Evolutionary conservation across 2,797 vertebrate species (phyloP).

Genomic region (Sebastes wilsoni): DNA sequence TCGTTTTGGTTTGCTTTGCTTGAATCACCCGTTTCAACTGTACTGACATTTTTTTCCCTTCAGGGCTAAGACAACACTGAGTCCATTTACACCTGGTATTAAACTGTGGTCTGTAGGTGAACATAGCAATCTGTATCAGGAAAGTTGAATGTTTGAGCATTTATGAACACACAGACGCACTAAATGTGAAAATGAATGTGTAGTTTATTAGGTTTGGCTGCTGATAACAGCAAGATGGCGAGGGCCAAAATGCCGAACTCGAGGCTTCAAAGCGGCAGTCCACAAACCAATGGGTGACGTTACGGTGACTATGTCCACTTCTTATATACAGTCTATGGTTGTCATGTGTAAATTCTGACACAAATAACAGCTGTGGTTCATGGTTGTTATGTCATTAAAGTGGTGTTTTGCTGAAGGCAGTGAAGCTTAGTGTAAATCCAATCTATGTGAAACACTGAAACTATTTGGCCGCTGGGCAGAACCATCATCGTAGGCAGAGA

Average conservation of each 20-base stretch:
- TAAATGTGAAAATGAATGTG: not conserved
- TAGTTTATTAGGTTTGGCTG: not conserved
- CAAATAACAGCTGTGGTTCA: not conserved
- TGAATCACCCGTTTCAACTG: conserved; percentile 27
- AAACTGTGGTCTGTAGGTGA: conserved; percentile 27
- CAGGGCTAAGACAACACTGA: conserved; percentile 17
- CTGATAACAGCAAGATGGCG: not conserved
- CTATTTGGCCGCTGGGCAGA: not conserved
- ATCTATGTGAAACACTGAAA: not conserved
- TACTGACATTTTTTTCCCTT: not conserved
- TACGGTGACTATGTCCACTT: too few relatives aligned
- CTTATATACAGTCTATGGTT: too few relatives aligned
- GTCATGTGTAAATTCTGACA: not conserved
- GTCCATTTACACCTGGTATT: conserved; percentile 26
- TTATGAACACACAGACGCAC: not conserved
- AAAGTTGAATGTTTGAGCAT: not conserved
- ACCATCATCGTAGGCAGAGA: not conserved
- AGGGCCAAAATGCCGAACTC: too few relatives aligned
- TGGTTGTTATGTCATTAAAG: not conserved
- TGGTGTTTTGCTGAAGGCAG: not conserved
- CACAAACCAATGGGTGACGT: too few relatives aligned
- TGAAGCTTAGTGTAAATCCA: not conserved
- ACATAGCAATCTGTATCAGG: conserved; percentile 7
- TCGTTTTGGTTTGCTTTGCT: not conserved
- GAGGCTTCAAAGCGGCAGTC: too few relatives aligned